A percentile compares a stretch with the other conserved stretches of the same genome.
Evolutionary conservation across 2,888 invertebrate genomes (phyloP).

Genomic region (Phengaris arion): DNA sequence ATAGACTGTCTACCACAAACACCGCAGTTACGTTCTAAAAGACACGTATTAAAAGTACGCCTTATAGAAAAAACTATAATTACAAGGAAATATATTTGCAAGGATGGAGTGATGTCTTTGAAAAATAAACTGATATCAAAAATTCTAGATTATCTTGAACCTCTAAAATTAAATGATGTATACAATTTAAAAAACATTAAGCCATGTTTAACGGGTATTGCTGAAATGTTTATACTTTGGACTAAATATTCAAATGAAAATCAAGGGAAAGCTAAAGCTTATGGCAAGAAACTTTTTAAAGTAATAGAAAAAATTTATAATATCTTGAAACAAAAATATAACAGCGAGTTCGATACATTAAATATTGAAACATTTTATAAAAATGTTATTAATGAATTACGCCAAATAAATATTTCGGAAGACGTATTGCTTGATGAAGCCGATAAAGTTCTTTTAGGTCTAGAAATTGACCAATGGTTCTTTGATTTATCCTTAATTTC

Average conservation of each 20-base stretch:
- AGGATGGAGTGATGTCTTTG: constrained; percentile 45
- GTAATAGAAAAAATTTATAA: constrained; percentile 40
- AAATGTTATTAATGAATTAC: constrained; percentile 47
- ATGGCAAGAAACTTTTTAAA: constrained; percentile 51
- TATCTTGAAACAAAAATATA: neutral
- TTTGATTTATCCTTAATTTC: constrained; percentile 50
- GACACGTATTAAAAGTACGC: constrained; percentile 49
- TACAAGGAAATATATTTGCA: constrained; percentile 46
- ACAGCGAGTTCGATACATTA: neutral
- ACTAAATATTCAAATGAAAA: constrained; percentile 51
- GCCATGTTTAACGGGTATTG: constrained; percentile 47
- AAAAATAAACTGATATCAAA: constrained; percentile 53
- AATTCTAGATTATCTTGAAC: constrained; percentile 45
- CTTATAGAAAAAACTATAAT: constrained; percentile 52
- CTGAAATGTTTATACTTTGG: constrained; percentile 54
- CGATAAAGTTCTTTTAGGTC: constrained; percentile 52
- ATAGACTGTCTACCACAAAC: constrained; percentile 52
- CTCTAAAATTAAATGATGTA: constrained; percentile 33
- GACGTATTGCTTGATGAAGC: constrained; percentile 54
- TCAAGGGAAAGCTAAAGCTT: constrained; percentile 48
- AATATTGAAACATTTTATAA: constrained; percentile 2
- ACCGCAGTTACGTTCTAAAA: constrained; percentile 46
- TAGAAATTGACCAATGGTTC: constrained; percentile 62
- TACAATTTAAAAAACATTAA: constrained; percentile 39
- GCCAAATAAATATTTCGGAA: constrained; percentile 55